A percentile compares a stretch with the other conserved stretches of the same genome.
Evolutionary conservation across 2,888 invertebrate genomes (phyloP).

Genomic region (Acleris literana): DNA sequence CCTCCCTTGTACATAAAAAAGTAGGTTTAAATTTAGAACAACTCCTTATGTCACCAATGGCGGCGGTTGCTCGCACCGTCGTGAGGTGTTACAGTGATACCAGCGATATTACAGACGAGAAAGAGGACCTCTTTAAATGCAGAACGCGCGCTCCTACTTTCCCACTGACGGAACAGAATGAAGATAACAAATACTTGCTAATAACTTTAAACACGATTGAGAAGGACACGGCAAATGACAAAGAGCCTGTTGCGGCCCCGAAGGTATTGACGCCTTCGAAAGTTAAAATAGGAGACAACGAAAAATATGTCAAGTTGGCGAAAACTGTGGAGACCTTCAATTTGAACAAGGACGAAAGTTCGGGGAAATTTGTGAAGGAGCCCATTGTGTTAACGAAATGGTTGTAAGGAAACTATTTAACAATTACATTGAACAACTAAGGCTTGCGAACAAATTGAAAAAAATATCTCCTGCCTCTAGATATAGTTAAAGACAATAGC

Average conservation of each 20-base stretch:
- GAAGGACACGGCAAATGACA: neutral
- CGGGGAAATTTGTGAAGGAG: no score
- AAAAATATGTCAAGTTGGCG: neutral
- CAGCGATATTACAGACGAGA: neutral
- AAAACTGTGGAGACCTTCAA: neutral
- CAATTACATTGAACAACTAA: no score
- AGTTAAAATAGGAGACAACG: neutral
- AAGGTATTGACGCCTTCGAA: neutral
- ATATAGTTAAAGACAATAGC: no score
- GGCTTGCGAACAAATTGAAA: no score
- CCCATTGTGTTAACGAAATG: no score
- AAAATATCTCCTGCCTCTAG: no score
- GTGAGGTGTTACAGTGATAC: neutral
- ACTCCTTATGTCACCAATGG: slow-evolving; percentile 3
- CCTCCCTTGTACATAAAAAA: slow-evolving; percentile 11
- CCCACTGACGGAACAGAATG: neutral
- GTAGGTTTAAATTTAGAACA: slow-evolving; percentile 12
- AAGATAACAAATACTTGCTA: neutral
- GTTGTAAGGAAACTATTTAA: no score
- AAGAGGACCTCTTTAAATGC: neutral
- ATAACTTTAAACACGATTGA: neutral
- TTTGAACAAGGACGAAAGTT: neutral
- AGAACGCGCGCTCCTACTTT: neutral
- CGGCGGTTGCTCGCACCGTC: slow-evolving; percentile 6
- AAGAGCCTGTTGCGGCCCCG: neutral